These are phyloP conservation scores for Drosophila pullipes DNA, from an alignment of 2,888 invertebrate species.

Conservation along the genomic window DNA sequence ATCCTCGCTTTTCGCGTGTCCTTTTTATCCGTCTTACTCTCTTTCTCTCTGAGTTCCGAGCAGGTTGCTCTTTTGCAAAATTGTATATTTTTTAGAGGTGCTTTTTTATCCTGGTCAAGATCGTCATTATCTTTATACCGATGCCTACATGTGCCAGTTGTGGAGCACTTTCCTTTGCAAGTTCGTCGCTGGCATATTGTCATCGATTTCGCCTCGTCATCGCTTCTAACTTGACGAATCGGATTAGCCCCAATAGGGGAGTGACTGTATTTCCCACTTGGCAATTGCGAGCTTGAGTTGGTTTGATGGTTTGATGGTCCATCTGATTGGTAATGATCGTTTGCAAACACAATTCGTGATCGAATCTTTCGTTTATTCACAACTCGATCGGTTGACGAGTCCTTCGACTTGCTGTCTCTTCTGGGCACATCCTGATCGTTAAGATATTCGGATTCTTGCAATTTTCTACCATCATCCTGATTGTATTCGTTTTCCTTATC, in stretches of 20 bases:
- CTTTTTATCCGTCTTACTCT: background rate
- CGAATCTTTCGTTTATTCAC: background rate
- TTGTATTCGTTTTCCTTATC: background rate
- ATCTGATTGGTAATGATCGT: background rate
- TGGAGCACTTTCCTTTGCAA: background rate
- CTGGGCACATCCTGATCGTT: background rate
- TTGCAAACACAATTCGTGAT: background rate
- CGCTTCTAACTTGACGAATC: background rate
- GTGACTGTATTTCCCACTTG: background rate
- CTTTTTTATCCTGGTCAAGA: background rate
- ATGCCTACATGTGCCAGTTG: background rate
- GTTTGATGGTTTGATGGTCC: background rate
- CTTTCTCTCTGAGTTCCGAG: background rate
- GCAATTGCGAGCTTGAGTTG: background rate
- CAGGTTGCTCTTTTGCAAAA: background rate
- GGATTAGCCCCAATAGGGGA: background rate
- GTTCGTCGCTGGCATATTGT: background rate
- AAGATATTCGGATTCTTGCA: background rate
- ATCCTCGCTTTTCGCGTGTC: background rate
- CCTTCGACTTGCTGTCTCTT: background rate
- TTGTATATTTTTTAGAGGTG: background rate
- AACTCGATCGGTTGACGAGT: background rate
- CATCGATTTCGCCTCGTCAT: background rate
- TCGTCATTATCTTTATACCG: background rate
- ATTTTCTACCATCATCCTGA: background rate